A percentile compares a stretch with the other conserved stretches of the same genome.
phyloP scores from a whole-genome alignment of 1,140 invertebrate genomes.

The Drosophila pachea region DNA sequence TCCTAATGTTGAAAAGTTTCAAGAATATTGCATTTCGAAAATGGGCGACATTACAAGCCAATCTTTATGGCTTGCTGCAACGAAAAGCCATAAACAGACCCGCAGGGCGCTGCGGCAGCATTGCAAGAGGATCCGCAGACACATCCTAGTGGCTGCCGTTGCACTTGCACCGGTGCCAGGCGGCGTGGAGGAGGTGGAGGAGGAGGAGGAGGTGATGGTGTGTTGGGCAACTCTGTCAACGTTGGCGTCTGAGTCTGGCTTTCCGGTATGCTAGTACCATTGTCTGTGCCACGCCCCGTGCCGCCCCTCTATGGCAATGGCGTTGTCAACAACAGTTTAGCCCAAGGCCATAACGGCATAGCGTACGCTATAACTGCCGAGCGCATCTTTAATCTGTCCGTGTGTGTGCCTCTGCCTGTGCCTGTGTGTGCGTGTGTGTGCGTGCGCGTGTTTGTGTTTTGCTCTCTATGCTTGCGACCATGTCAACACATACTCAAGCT shows the following conservation, averaged over 20 bases:
- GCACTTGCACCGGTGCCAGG: not conserved
- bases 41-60: constrained; percentile 59
- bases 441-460: constrained; percentile 13
- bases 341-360: constrained; percentile 69
- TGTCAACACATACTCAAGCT: constrained; percentile 74
- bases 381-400: constrained; percentile 31
- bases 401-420: constrained; percentile 9
- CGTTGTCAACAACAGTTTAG: constrained; percentile 74
- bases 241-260: constrained; percentile 52
- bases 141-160: constrained; percentile 33
- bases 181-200: not conserved
- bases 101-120: constrained; percentile 33
- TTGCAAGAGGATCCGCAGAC: constrained; percentile 51
- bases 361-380: constrained; percentile 64
- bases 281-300: constrained; percentile 44
- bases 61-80: constrained; percentile 73
- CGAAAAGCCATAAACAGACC: constrained; percentile 69
- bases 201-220: constrained; percentile 11
- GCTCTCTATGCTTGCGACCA: constrained; percentile 36
- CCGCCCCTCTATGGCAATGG: constrained; percentile 19
- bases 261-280: constrained; percentile 61
- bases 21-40: constrained; percentile 47
- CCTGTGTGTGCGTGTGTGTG: constrained; percentile 4
- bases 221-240: constrained; percentile 34
- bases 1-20: constrained; percentile 9